Conservation (phyloP, 2,797 vertebrate genomes). For the Phaenicophaeus curvirostris region DNA sequence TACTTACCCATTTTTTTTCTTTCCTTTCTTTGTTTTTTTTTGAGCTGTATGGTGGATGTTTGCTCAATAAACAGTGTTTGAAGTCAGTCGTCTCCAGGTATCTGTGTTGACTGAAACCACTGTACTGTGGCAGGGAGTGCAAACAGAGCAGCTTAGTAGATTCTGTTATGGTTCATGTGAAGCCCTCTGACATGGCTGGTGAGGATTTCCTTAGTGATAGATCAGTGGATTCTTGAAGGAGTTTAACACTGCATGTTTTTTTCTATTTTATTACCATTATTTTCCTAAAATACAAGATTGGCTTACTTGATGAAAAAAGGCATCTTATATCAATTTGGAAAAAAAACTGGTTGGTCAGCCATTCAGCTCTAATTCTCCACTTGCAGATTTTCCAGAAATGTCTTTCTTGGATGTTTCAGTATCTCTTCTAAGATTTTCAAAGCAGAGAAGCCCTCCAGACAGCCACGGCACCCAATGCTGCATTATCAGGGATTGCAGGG, state of each 20-base stretch:
- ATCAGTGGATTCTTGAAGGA: not conserved
- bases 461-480: not conserved
- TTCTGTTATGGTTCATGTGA: constrained; percentile 32
- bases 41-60: constrained; percentile 29
- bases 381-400: not conserved
- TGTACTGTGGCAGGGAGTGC: constrained; percentile 50
- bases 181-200: not conserved
- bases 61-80: constrained; percentile 49
- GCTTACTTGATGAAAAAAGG: not conserved
- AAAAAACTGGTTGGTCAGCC: not conserved
- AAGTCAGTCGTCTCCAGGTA: constrained; percentile 46
- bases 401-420: not conserved
- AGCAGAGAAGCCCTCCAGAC: not conserved
- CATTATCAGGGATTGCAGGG: not conserved
- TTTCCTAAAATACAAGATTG: not conserved
- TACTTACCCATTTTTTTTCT: not conserved
- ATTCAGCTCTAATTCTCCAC: not conserved
- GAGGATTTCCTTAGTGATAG: constrained; percentile 59
- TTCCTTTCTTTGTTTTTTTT: constrained; percentile 2
- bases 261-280: not conserved
- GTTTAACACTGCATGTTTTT: not conserved
- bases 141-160: constrained; percentile 56
- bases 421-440: not conserved
- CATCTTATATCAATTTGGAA: not conserved
- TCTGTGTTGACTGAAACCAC: constrained; percentile 60